Base-by-base conservation (phyloP, 2,113 vertebrate species). In the Cairina moschata region DNA sequence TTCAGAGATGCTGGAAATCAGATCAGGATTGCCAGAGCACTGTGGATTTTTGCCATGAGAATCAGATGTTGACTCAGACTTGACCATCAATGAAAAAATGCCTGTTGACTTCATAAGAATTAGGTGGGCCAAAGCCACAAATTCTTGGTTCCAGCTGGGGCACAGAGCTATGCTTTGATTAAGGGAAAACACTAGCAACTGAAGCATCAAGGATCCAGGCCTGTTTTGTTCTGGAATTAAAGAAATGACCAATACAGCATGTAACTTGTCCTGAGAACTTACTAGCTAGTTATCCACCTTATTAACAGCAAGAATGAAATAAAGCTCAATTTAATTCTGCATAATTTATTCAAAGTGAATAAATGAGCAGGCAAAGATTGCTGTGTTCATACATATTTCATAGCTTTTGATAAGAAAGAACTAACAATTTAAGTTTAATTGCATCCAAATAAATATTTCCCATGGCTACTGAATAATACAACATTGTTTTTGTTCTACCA, bases 361-460 rank as follows among this genome's bases (percentile, higher is more conserved):
- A 93, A 95, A 92, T 81, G 91, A 95, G 79, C 74, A 95, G 72
- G 84, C 73, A 34, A 82, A 91, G 92, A 90, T 94, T 93, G 81
- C 91, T 71, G 54, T 71, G 50, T 96, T 96, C 93, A 97, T 96
- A 93, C 96, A 88, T 95, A 95, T 96, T 96, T 97, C 93, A 93
- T 93, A 91, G 77, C 84, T 92, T 96, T 96, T 97, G 95, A 97
- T 92, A 93, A 96, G 94, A 96, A 94, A 96, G 91, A 95, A 91
- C 86, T 92, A 96, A 95, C 72, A 68, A 85, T 94, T 97, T 95
- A 94, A 89, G 72, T 97, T 93, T 95, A 96, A 95, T 86, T 97
- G 96, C 92, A 93, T 94, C 91, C 89, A 96, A 90, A 95, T 95
- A 97, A 94, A 55, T 91, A 83, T 96, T 96, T 97, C 91, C 94